A percentile compares a stretch with the other conserved stretches of the same genome.
Evolutionary conservation across 2,113 vertebrate genomes (phyloP).

Genomic region (Cyprinodon brontotheroides): DNA sequence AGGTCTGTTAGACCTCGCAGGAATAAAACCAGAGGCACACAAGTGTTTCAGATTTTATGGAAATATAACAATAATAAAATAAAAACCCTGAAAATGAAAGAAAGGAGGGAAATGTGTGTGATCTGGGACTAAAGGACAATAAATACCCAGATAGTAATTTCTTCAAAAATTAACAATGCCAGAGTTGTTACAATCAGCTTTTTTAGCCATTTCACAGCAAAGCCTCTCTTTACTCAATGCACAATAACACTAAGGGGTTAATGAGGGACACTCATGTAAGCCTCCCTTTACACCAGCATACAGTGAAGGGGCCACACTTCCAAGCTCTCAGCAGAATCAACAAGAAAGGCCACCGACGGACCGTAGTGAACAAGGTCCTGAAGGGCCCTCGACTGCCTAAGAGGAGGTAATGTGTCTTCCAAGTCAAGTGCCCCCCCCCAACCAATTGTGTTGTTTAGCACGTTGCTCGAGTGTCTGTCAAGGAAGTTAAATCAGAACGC

Average conservation of each 20-base stretch:
- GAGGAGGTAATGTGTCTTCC: conserved; percentile 65
- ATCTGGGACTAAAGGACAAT: neutral
- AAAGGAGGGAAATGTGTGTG: neutral
- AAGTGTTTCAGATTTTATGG: conserved; percentile 4
- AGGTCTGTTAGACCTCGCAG: conserved; percentile 67
- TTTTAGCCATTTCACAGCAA: conserved; percentile 60
- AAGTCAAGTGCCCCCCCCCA: conserved; percentile 62
- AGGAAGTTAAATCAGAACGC: conserved; percentile 63
- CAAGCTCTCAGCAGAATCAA: conserved; percentile 51
- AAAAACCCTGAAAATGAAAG: conserved; percentile 21
- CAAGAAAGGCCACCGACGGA: conserved; percentile 45
- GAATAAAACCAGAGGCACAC: conserved; percentile 41
- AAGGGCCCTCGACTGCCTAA: conserved; percentile 63
- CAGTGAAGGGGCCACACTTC: conserved; percentile 65
- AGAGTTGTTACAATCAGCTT: conserved; percentile 66
- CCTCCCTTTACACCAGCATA: conserved; percentile 58
- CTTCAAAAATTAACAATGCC: conserved; percentile 31
- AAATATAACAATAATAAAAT: conserved; percentile 19
- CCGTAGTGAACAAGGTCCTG: conserved; percentile 65
- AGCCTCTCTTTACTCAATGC: conserved; percentile 69
- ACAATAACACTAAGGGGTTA: conserved; percentile 73
- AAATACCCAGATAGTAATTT: neutral
- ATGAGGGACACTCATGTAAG: conserved; percentile 74
- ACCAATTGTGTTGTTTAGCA: conserved; percentile 60
- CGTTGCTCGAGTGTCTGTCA: conserved; percentile 58